Evolutionary conservation across 2,888 invertebrate genomes (phyloP).

Genomic region (Drosophila suboccidentalis): DNA sequence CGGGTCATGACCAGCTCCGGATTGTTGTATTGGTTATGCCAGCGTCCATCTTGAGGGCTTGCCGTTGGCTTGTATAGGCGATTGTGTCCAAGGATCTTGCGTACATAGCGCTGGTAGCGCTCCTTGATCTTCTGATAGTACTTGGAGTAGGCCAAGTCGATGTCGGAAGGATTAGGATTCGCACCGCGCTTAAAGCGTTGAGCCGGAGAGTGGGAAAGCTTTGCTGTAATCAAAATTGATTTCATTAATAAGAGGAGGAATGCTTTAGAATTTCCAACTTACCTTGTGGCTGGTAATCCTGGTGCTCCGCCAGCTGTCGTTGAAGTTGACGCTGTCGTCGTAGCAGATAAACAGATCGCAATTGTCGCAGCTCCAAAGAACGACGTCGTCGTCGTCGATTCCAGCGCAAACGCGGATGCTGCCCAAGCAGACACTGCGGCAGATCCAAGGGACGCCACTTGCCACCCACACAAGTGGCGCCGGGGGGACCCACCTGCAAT

Average conservation of each 20-base stretch:
- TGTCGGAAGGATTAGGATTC: conserved; percentile 59
- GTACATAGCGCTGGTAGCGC: conserved; percentile 83
- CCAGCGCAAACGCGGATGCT: conserved; percentile 95
- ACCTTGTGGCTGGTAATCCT: conserved; percentile 22
- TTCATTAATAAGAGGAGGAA: background rate
- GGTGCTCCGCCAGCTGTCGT: conserved; percentile 58
- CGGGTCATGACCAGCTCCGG: conserved; percentile 70
- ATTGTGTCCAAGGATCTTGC: conserved; percentile 78
- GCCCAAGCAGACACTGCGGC: conserved; percentile 93
- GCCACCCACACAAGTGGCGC: conserved; percentile 97
- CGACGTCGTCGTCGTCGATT: conserved; percentile 90
- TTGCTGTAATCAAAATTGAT: background rate
- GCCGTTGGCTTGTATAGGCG: conserved; percentile 50
- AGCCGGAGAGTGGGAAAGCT: background rate
- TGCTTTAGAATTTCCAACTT: background rate
- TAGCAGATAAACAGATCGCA: conserved; percentile 80
- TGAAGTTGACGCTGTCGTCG: conserved; percentile 75
- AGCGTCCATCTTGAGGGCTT: conserved; percentile 67
- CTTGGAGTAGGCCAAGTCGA: conserved; percentile 82
- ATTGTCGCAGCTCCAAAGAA: conserved; percentile 79
- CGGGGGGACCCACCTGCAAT: conserved; percentile 91
- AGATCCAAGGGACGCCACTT: conserved; percentile 96
- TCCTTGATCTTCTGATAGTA: conserved; percentile 83
- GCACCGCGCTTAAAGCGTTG: conserved; percentile 54
- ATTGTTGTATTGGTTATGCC: conserved; percentile 73